These are phyloP conservation scores for Cecropterus lyciades DNA, from an alignment of 1,140 invertebrate species.

Conservation along the genomic window DNA sequence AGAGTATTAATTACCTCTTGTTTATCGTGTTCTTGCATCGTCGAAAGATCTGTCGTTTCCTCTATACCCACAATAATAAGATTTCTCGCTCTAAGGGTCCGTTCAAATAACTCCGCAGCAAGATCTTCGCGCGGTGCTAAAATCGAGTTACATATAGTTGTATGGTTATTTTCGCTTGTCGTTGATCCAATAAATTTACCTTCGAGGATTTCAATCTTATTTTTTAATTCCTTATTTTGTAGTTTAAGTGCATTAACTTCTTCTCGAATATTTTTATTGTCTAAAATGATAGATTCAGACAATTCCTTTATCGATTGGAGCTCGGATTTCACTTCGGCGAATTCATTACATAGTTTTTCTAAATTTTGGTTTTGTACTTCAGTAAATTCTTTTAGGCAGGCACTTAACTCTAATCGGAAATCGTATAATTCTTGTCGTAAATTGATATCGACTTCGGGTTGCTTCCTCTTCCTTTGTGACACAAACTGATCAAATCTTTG, in stretches of 20 bases:
- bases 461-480: constrained; percentile 2
- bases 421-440: background rate
- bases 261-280: constrained; percentile 12
- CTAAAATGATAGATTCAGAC: constrained; percentile 4
- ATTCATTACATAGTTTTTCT: background rate
- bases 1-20: background rate
- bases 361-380: constrained; percentile 4
- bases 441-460: background rate
- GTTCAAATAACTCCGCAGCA: constrained; percentile 1
- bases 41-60: background rate
- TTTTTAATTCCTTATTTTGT: constrained; percentile 7
- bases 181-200: background rate
- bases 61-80: constrained; percentile 11
- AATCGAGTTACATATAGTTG: background rate
- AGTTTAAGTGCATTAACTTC: constrained; percentile 5
- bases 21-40: constrained; percentile 5
- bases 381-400: constrained; percentile 3
- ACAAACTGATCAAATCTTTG: constrained; percentile 1
- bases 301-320: background rate
- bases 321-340: background rate
- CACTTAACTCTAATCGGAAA: background rate
- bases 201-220: background rate
- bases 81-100: constrained; percentile 11
- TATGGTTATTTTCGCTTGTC: too few species aligned
- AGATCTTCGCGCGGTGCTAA: background rate